Conservation (phyloP, 2,113 vertebrate species). For the Odontophorus gujanensis region DNA sequence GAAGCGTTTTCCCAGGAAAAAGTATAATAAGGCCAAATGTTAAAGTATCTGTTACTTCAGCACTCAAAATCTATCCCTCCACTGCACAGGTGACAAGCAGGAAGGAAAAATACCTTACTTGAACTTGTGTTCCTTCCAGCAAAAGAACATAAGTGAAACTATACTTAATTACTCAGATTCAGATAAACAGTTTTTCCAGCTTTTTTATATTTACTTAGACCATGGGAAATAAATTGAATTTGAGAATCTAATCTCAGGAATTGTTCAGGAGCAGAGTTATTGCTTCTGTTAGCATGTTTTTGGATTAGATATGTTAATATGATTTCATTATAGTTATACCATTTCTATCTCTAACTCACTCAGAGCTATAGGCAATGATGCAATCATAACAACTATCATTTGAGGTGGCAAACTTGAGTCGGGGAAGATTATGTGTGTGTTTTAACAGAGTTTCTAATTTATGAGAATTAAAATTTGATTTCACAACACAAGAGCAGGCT, state of each 20-base stretch:
- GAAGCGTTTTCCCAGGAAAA: neutral
- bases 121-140: neutral
- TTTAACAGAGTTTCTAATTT: slow-evolving; percentile 2
- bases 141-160: neutral
- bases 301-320: slow-evolving; percentile 20
- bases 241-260: slow-evolving; percentile 12
- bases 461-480: slow-evolving; percentile 27
- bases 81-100: neutral
- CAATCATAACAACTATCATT: neutral
- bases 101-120: neutral
- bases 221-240: slow-evolving; percentile 34
- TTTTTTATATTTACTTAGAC: slow-evolving; percentile 2
- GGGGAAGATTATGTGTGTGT: neutral
- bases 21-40: neutral
- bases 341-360: neutral
- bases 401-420: neutral
- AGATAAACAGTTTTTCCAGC: neutral
- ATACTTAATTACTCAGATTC: neutral
- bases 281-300: slow-evolving; percentile 37
- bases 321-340: neutral
- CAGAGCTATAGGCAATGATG: slow-evolving; percentile 5
- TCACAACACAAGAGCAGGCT: neutral
- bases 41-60: neutral
- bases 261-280: slow-evolving; percentile 20
- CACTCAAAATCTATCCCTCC: neutral